Base-by-base conservation (phyloP, 2,797 vertebrate species). In the Ammospiza maritima region DNA sequence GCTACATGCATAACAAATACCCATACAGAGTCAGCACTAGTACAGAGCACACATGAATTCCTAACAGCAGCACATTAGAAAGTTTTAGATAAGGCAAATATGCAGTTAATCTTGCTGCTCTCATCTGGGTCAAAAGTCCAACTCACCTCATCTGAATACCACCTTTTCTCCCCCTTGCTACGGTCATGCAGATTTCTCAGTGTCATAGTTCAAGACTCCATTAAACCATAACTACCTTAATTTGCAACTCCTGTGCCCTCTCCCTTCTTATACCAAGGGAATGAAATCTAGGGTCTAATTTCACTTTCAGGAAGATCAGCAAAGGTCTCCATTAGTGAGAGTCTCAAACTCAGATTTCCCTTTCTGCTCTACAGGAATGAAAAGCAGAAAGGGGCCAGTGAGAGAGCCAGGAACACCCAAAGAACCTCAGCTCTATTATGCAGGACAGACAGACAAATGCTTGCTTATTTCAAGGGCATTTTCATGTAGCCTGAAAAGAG, bases 171-270 rank as follows among this genome's bases (percentile, higher is more conserved):
- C 17, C 26, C 14, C 13, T 57, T 1, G 1, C 40, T 77, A 32
- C 2, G 3, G 58, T 60, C 69, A 88, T 5, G n/a, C 11, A 57
- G 62, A 58, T 78, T 77, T 65, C 54, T 44, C 18, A 7, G 78
- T 88, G 47, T 38, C 90, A 88, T 16, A 91, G 90, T 89, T 88
- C 81, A 96, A 74, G 18, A 77, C 45, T 45, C 74, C 27, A 47
- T 47, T 82, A 76, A 90, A 88, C 27, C 29, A 1, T 62, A 94
- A 77, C 92, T 74, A 91, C 2, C 14, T 25, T 65, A 56, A 88
- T 66, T 51, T 69, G 67, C 38, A 76, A 1, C 11, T 69, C 27
- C 25, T 71, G 38, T 9, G 19, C 19, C 17, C 20, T 48, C 30
- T 44, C 27, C 25, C 26, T n/a, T 62, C 54, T 6, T 15, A 21